These are phyloP conservation scores for Drosophila austrosaltans DNA, from an alignment of 2,888 invertebrate species.

Conservation along the genomic window DNA sequence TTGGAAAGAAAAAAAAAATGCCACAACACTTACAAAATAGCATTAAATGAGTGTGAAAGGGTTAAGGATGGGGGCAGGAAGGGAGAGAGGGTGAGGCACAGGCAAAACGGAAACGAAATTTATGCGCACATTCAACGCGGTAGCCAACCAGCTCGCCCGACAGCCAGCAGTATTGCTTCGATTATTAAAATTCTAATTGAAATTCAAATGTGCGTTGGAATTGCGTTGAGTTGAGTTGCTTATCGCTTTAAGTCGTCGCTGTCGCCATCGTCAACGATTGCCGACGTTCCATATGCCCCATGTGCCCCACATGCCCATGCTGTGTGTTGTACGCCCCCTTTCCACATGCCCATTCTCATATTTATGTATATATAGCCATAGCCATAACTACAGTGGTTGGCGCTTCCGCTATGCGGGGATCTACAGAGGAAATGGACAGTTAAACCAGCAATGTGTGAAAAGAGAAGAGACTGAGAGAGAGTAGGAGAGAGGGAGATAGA, in stretches of 20 bases:
- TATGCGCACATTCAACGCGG: constrained; percentile 57
- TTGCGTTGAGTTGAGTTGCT: constrained; percentile 40
- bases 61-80: neutral
- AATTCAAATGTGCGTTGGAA: constrained; percentile 73
- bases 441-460: constrained; percentile 53
- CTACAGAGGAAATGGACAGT: constrained; percentile 75
- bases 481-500: constrained; percentile 21
- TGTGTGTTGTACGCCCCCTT: neutral
- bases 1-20: constrained; percentile 25
- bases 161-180: constrained; percentile 51
- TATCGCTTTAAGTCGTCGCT: constrained; percentile 47
- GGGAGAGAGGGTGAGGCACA: neutral
- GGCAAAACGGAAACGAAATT: constrained; percentile 63
- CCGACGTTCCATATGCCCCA: constrained; percentile 22
- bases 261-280: constrained; percentile 21
- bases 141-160: constrained; percentile 8
- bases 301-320: constrained; percentile 29
- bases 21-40: constrained; percentile 52
- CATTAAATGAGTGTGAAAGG: constrained; percentile 34
- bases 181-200: constrained; percentile 79
- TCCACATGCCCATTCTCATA: constrained; percentile 22
- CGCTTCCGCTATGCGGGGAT: constrained; percentile 72
- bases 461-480: constrained; percentile 28
- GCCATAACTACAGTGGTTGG: constrained; percentile 21
- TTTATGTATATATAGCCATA: constrained; percentile 10